These are phyloP conservation scores for Parnassius glacialis DNA, from an alignment of 2,888 invertebrate species.

Conservation along the genomic window DNA sequence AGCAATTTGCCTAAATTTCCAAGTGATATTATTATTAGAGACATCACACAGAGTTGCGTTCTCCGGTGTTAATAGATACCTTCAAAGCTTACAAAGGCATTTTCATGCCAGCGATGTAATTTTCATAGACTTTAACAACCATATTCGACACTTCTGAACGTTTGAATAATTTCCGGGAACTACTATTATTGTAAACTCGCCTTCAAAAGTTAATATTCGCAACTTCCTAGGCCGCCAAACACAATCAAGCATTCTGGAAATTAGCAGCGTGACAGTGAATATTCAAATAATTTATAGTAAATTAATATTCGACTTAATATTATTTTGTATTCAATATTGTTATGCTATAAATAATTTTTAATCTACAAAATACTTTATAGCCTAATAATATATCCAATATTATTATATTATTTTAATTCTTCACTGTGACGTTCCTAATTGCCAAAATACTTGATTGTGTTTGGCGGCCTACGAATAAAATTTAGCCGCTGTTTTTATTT, in stretches of 20 bases:
- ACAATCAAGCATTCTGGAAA: no score
- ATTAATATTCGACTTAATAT: neutral
- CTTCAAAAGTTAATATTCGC: neutral
- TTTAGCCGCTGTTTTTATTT: no score
- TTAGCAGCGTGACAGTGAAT: no score
- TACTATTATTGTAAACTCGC: slow-evolving; percentile 13
- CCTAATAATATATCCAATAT: no score
- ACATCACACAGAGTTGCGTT: neutral
- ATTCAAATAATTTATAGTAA: no score
- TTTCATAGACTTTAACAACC: slow-evolving; percentile 18
- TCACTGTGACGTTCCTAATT: no score
- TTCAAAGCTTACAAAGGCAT: slow-evolving; percentile 12
- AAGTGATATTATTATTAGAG: neutral
- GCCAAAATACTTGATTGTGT: no score
- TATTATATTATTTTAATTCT: no score
- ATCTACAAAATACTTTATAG: no score
- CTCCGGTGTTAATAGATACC: slow-evolving; percentile 6
- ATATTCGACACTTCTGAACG: slow-evolving; percentile 9
- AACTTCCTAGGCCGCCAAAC: no score
- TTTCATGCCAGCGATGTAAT: slow-evolving; percentile 13
- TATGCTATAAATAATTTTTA: no score
- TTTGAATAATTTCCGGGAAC: slow-evolving; percentile 13
- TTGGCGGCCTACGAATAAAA: no score
- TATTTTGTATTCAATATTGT: neutral
- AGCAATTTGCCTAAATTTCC: neutral